These are phyloP conservation scores for Boulengeromyrus knoepffleri DNA, from an alignment of 2,113 vertebrate genomes.

Conservation along the genomic window DNA sequence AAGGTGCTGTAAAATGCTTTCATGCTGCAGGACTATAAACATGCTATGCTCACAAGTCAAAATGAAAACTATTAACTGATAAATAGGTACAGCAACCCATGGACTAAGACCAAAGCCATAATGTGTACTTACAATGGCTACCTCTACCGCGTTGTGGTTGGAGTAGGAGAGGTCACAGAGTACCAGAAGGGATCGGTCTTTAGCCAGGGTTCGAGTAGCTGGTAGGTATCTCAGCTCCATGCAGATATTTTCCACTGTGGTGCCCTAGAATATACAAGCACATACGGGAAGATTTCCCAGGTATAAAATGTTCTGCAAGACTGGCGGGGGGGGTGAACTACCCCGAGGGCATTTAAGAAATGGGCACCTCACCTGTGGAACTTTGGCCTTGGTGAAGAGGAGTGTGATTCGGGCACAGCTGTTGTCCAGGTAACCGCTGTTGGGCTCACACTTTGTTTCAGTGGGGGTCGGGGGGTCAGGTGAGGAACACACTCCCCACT, in stretches of 20 bases:
- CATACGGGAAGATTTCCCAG: neutral
- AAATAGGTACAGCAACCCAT: neutral
- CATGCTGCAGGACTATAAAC: neutral
- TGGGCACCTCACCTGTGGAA: conserved; percentile 70
- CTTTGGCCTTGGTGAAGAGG: conserved; percentile 73
- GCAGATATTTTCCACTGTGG: conserved; percentile 85
- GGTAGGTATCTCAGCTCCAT: conserved; percentile 81
- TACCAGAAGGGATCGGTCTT: conserved; percentile 73
- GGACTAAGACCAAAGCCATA: neutral
- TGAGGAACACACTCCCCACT: conserved; percentile 79
- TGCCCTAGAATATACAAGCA: conserved; percentile 63
- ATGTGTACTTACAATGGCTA: conserved; percentile 76
- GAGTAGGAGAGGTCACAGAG: conserved; percentile 78
- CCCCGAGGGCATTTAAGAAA: neutral
- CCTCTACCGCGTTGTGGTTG: conserved; percentile 72
- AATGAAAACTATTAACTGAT: neutral
- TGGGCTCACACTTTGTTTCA: conserved; percentile 73
- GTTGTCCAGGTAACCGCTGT: conserved; percentile 71
- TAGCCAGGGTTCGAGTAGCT: conserved; percentile 68
- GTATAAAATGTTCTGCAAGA: neutral
- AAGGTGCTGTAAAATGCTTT: conserved; percentile 25
- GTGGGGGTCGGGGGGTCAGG: conserved; percentile 48
- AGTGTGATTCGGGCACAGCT: conserved; percentile 85
- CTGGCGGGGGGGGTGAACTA: neutral
- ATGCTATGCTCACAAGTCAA: neutral